Evolutionary conservation across 2,797 vertebrate genomes (phyloP).

Genomic region (Podarcis lilfordi): DNA sequence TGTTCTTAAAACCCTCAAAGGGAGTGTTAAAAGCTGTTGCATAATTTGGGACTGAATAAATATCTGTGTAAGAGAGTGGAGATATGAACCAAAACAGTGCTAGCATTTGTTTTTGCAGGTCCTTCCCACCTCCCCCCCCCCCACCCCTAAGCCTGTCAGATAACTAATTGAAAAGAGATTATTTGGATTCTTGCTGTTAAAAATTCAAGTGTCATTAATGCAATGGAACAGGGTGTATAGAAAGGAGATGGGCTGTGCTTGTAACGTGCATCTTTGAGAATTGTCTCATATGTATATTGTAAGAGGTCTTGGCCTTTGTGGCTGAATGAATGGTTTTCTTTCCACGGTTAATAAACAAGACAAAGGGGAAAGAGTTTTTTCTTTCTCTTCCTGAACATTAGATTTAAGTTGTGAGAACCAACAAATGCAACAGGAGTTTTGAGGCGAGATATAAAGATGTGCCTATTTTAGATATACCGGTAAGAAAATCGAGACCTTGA

Average conservation of each 20-base stretch:
- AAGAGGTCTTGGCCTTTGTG: constrained; percentile 15
- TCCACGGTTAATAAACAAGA: constrained; percentile 31
- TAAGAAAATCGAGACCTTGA: constrained; percentile 7
- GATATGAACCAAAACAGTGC: constrained; percentile 14
- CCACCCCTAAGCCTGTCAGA: constrained; percentile 42
- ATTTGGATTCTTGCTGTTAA: constrained; percentile 53
- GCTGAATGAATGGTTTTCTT: constrained; percentile 30
- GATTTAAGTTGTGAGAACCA: background rate
- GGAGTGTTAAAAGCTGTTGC: constrained; percentile 58
- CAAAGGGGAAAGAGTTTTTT: background rate
- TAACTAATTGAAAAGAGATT: constrained; percentile 60
- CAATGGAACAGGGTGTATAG: constrained; percentile 21
- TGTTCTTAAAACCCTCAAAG: constrained; percentile 64
- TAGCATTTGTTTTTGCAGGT: constrained; percentile 33
- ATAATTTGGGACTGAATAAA: constrained; percentile 61
- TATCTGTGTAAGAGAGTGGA: constrained; percentile 53
- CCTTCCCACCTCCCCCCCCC: background rate
- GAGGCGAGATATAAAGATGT: background rate
- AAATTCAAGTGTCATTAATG: constrained; percentile 52
- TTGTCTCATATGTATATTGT: background rate
- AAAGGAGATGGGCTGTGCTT: background rate
- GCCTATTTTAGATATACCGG: background rate
- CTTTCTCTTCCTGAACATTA: constrained; percentile 14
- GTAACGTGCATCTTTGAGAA: constrained; percentile 20
- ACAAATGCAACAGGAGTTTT: background rate